Evolutionary conservation across 2,888 invertebrate genomes (phyloP), one percentile per base, ranked within the genome.

Genomic region (Eristalinus aeneus): DNA sequence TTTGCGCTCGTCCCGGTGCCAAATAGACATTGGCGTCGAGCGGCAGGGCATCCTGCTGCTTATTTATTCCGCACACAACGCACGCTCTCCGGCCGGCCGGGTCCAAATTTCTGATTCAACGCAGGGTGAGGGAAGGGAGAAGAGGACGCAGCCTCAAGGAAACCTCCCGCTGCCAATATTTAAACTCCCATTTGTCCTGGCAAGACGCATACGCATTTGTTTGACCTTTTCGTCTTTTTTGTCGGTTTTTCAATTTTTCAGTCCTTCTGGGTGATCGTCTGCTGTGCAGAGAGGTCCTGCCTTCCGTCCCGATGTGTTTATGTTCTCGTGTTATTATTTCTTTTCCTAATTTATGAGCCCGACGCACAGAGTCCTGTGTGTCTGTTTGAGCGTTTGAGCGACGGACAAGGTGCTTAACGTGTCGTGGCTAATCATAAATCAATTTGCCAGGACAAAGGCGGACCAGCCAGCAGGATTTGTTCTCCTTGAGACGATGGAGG

Each of bases 401-500:
- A 80, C 76, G 73, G 72, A 65, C 72, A 85, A 82, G 86, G 82
- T 82, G 86, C 86, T 82, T 78, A 82, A 86, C 73, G 86, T 78
- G 86, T 78, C 86, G 69, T 82, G 77, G 82, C 73, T 81, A 82
- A 77, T 86, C 86, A 86, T 86, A 86, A 86, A 86, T 86, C 86
- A 86, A 82, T 82, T 82, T 82, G 61, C 85, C 54, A 64, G 65
- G 76, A 81, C 63, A 80, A 80, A 34, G 20, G 46, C 32, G 23
- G 54, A 20, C 58, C 20, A 20, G 64, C 54, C 46, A 71, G 67
- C 61, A 68, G 53, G 68, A 84, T 74, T 60, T 10, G 32, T 68
- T 34, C 27, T 22, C 32, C 16, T 5, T 39, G 12, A 10, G 16
- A 65, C 63, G 27, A 9, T 12, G 53, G 39, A 76, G 32, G 63